Conservation (phyloP, 2,888 invertebrate species). For the Gandaritis pyraliata region DNA sequence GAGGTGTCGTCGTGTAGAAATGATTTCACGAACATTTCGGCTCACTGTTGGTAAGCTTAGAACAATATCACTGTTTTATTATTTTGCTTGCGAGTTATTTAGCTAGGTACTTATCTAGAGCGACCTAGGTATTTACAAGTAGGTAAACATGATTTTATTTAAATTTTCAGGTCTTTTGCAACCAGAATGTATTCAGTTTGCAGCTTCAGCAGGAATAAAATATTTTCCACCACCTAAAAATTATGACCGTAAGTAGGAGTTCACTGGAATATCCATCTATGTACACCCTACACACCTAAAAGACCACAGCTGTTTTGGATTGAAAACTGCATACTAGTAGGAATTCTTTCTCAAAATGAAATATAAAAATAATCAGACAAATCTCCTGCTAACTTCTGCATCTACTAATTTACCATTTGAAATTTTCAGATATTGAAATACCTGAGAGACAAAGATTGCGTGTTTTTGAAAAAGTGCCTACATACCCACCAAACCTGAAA, state of each 20-base stretch:
- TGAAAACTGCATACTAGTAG: too few relatives aligned
- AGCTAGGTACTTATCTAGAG: background rate
- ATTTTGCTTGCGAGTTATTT: too few relatives aligned
- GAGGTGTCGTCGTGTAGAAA: too few relatives aligned
- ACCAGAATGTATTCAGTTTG: conserved; percentile 58
- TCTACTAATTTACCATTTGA: too few relatives aligned
- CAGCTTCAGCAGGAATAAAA: conserved; percentile 84
- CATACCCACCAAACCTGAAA: conserved; percentile 86
- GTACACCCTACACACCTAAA: too few relatives aligned
- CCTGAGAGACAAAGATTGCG: conserved; percentile 89
- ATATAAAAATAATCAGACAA: too few relatives aligned
- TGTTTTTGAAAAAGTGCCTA: conserved; percentile 89
- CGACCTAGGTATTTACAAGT: too few relatives aligned
- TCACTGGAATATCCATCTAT: too few relatives aligned
- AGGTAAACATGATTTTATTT: background rate
- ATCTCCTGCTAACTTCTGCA: too few relatives aligned
- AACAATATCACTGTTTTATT: background rate
- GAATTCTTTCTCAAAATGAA: too few relatives aligned
- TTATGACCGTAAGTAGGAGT: conserved; percentile 85
- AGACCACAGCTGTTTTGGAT: too few relatives aligned
- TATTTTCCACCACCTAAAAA: conserved; percentile 88
- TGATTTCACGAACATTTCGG: conserved; percentile 44
- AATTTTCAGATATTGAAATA: conserved; percentile 87
- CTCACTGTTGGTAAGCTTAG: conserved; percentile 44
- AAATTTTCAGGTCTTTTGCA: conserved; percentile 60